Evolutionary conservation across 2,113 vertebrate species (phyloP), one percentile per base, ranked within the genome.

Genomic region (Polypterus bichir): DNA sequence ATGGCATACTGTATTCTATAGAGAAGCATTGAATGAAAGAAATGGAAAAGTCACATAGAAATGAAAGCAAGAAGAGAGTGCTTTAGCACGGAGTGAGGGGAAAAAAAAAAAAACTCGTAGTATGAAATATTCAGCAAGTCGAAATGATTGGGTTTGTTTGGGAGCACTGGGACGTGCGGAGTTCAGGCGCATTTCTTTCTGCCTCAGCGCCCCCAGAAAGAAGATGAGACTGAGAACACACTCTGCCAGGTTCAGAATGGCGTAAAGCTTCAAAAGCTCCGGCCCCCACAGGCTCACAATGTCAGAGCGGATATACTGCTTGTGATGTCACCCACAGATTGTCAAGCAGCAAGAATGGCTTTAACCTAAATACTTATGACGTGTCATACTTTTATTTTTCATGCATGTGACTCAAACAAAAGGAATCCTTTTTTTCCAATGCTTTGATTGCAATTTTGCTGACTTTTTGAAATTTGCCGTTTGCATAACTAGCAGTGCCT

Each of bases 231-330:
- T 55, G 10, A 55, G 54, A 27, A 10, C 54, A 55, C 10, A 3
- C 44, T 4, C 54, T 8, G 6, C 5, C 54, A 55, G 9, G 51
- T 6, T 52, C 51, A 6, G 51, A 52, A 6, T 52, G 51, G 9
- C 54, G 9, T 10, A 27, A 27, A 27, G 27, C 27, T 55, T 27
- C 54, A 5, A 8, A 27, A 10, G 9, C 54, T 10, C 10, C 9
- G 54, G 44, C 54, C 54, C 54, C 54, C 9, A 27, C 27, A 55
- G 5, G 5, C 44, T 6, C 10, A 27, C 4, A 9, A 9, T 55
- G 5, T 10, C 51, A 60, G 51, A n/a, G 48, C 54, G 64, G 65
- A 66, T 60, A 65, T 69, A 53, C 57, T 60, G 61, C 54, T 65
- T 49, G 56, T 61, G 61, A 54, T 9, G 61, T 65, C 60, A 60